A percentile compares a stretch with the other conserved stretches of the same genome.
phyloP scores from a whole-genome alignment of 2,888 invertebrate genomes.

The Allacma fusca region DNA sequence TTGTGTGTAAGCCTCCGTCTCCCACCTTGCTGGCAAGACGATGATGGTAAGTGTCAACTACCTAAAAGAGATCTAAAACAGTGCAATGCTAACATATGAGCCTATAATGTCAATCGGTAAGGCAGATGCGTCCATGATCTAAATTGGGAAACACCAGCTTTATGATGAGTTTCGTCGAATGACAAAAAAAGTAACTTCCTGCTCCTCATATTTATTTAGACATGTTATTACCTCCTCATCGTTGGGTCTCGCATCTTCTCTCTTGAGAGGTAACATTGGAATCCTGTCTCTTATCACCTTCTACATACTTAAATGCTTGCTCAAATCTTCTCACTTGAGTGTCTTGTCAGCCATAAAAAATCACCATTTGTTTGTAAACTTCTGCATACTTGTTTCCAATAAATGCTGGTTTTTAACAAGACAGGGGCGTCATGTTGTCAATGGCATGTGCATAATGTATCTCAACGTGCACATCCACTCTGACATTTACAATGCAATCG shows the following conservation, averaged over 20 bases:
- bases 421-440: conserved; percentile 9
- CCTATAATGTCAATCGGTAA: conserved; percentile 2
- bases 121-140: conserved; percentile 3
- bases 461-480: neutral
- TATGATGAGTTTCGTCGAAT: conserved; percentile 3
- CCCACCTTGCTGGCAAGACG: neutral
- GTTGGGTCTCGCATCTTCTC: too few species aligned
- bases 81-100: neutral
- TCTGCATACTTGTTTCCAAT: neutral
- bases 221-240: too few species aligned
- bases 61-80: conserved; percentile 1
- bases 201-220: conserved; percentile 10
- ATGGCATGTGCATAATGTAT: conserved; percentile 12
- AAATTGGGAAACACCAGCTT: conserved; percentile 1
- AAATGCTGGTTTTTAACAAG: conserved; percentile 16
- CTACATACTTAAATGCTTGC: neutral
- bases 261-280: neutral
- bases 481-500: conserved; percentile 1
- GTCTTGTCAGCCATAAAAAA: neutral
- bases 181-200: conserved; percentile 5
- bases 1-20: neutral
- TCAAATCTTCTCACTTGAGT: neutral
- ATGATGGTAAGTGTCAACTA: neutral
- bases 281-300: neutral
- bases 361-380: neutral